phyloP scores from a whole-genome alignment of 2,888 invertebrate species.

The Brenthis daphne region DNA sequence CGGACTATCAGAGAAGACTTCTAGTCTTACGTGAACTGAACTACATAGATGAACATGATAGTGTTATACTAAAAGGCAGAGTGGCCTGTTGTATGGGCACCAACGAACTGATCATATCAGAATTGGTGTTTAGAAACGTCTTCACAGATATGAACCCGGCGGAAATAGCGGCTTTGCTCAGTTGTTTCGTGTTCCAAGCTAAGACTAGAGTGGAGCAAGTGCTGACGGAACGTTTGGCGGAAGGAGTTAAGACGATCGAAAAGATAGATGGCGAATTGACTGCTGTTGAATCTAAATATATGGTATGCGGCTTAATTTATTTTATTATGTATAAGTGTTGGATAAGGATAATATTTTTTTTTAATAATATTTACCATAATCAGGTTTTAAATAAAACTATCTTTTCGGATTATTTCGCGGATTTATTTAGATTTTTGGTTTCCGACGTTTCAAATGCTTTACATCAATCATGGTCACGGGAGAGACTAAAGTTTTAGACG shows the following conservation, averaged over 20 bases:
- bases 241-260: conserved; percentile 86
- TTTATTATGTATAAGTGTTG: not conserved
- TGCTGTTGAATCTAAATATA: conserved; percentile 84
- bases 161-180: conserved; percentile 96
- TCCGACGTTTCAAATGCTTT: too few relatives aligned
- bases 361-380: conserved; percentile 2
- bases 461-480: too few relatives aligned
- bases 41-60: conserved; percentile 82
- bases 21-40: conserved; percentile 88
- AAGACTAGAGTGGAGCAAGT: conserved; percentile 84
- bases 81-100: conserved; percentile 78
- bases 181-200: conserved; percentile 95
- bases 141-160: conserved; percentile 92
- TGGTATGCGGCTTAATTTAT: conserved; percentile 58
- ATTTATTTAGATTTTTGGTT: too few relatives aligned
- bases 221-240: conserved; percentile 82
- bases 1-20: conserved; percentile 93
- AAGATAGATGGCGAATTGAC: conserved; percentile 86
- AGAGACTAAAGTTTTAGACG: too few relatives aligned
- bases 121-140: conserved; percentile 94
- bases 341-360: not conserved
- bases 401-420: too few relatives aligned
- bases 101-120: conserved; percentile 96
- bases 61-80: conserved; percentile 72
- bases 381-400: conserved; percentile 50